phyloP scores from a whole-genome alignment of 1,140 invertebrate species.

The Drosophila teissieri region DNA sequence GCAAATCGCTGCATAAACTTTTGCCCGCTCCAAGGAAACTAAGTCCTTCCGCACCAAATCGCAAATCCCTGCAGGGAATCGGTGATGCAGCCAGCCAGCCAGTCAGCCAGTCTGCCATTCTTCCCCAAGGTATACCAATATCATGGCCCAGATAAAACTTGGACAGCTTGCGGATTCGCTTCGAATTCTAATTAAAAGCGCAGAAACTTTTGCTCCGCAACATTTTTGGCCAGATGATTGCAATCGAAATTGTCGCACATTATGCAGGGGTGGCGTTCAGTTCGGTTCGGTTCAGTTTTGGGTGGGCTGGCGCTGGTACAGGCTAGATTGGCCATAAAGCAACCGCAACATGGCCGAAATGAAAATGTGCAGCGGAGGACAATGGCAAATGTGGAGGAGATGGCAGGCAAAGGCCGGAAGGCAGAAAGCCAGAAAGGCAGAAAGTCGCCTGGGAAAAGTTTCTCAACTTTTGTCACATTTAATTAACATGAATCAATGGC shows the following conservation, averaged over 20 bases:
- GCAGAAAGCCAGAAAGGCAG: constrained; percentile 1
- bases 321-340: constrained; percentile 22
- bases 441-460: constrained; percentile 43
- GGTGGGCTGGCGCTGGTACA: background rate
- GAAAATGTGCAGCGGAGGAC: constrained; percentile 49
- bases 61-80: background rate
- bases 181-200: constrained; percentile 78
- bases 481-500: constrained; percentile 78
- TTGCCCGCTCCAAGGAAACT: constrained; percentile 1
- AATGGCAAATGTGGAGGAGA: background rate
- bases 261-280: constrained; percentile 3
- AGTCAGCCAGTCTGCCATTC: background rate
- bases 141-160: constrained; percentile 57
- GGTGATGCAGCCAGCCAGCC: background rate
- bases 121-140: constrained; percentile 7
- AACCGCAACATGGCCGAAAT: constrained; percentile 53
- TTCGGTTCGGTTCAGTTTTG: background rate
- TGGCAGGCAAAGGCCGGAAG: background rate
- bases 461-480: constrained; percentile 71
- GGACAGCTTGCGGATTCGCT: constrained; percentile 55
- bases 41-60: constrained; percentile 2
- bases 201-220: constrained; percentile 52
- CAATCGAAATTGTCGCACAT: constrained; percentile 63
- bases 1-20: constrained; percentile 43
- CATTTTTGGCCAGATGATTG: constrained; percentile 58